These are phyloP conservation scores for Platysteira castanea DNA, from an alignment of 2,113 vertebrate species.

Conservation along the genomic window DNA sequence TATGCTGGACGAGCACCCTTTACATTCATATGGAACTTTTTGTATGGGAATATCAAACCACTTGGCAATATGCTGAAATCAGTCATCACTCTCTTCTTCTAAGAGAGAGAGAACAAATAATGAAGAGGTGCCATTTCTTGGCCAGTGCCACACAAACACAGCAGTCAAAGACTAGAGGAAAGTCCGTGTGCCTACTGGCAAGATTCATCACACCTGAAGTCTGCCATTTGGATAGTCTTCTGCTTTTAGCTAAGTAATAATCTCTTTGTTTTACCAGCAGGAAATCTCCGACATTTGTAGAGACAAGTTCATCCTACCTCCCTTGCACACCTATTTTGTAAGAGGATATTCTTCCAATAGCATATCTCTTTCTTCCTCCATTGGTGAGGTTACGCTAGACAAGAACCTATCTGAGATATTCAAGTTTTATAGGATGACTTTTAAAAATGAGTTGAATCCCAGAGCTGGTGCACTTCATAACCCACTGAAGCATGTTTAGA, in stretches of 20 bases:
- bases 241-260: background rate
- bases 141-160: background rate
- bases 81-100: background rate
- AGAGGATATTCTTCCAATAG: background rate
- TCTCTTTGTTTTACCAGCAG: background rate
- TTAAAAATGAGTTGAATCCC: background rate
- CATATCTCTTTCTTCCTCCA: background rate
- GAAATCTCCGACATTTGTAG: background rate
- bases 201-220: background rate
- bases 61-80: background rate
- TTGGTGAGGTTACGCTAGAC: background rate
- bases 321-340: background rate
- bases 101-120: background rate
- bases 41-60: background rate
- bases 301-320: background rate
- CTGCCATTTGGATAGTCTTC: background rate
- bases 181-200: background rate
- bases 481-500: background rate
- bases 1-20: background rate
- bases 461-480: background rate
- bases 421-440: background rate
- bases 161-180: background rate
- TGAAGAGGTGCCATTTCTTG: background rate
- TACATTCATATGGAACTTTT: background rate
- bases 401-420: background rate